Evolutionary conservation across 2,888 invertebrate genomes (phyloP).

Genomic region (Pristionchus maxplancki): DNA sequence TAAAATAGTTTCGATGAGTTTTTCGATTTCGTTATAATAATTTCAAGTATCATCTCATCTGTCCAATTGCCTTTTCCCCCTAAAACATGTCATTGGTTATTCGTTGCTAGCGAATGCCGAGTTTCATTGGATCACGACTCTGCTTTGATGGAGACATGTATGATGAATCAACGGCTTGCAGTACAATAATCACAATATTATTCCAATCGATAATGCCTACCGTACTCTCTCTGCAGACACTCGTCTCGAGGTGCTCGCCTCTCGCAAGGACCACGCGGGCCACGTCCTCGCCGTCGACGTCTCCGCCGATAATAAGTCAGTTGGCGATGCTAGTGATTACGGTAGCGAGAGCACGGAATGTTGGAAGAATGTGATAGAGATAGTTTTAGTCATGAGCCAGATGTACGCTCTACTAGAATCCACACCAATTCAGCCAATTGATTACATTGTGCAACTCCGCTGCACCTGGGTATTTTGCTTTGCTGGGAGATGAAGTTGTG

Average conservation of each 20-base stretch:
- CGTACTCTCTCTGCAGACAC: constrained; percentile 34
- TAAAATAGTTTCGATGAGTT: background rate
- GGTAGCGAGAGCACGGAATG: no score
- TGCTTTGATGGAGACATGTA: background rate
- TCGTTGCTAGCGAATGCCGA: no score
- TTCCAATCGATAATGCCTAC: background rate
- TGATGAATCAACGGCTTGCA: no score
- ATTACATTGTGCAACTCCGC: no score
- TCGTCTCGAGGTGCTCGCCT: constrained; percentile 51
- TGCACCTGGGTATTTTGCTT: no score
- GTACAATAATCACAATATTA: background rate
- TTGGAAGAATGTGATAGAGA: background rate
- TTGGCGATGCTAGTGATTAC: background rate
- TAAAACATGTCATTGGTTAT: background rate
- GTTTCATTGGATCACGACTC: background rate
- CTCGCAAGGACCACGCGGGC: constrained; percentile 56
- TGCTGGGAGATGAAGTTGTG: no score
- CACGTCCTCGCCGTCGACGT: constrained; percentile 57
- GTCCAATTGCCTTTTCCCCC: no score
- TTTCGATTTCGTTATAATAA: background rate
- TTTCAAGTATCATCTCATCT: no score
- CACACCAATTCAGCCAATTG: no score
- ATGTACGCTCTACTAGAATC: no score
- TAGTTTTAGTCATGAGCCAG: background rate
- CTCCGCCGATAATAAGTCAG: constrained; percentile 55